Base-by-base conservation (phyloP, 1,140 invertebrate species). In the Archivesica marissinica region DNA sequence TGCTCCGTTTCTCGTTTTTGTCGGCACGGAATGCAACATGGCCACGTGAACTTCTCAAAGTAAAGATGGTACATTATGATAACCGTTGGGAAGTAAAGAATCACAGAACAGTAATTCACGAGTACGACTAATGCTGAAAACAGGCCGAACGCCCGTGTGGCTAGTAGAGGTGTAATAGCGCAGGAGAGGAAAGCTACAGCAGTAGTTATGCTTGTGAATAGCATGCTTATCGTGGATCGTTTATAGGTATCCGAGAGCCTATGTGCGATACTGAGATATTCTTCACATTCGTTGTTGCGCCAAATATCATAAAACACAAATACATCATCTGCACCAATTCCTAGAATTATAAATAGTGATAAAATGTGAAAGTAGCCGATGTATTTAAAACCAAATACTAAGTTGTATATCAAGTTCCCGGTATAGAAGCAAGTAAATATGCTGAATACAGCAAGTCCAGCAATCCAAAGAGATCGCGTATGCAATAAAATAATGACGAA, bases 71-170 rank as follows among this genome's bases (percentile, higher is more conserved):
- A 87, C 33, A 90, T 54, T 35, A 91, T 77, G 11, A 92, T 80
- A 64, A 90, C 87, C 17, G 86, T 83, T n/a, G 91, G 91, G 70
- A 91, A 90, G 59, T 88, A 91, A n/a, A 87, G 33, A 25, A 91
- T 86, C 33, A 90, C 87, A 13, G 90, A 90, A 0, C 91, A 15
- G 54, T 89, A 92, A 85, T 92, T 91, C 33, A 91, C 85, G 1
- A 89, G 15, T 15, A 92, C 88, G 7, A 91, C 86, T 11, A 90
- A 50, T n/a, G 82, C 90, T n/a, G 90, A 74, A 77, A 92, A 92
- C 2, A 91, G 0, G 3, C 91, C 91, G 64, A 92, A 92, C 1
- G 91, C 86, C 11, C 54, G 47, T 1, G 88, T 86, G 0, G 79
- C 86, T 7, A 92, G 59, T 30, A 92, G 50, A 4, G 90, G 90